A percentile compares a stretch with the other conserved stretches of the same genome.
Conservation (phyloP, 2,797 vertebrate species). For the Sebastes aleutianus region DNA sequence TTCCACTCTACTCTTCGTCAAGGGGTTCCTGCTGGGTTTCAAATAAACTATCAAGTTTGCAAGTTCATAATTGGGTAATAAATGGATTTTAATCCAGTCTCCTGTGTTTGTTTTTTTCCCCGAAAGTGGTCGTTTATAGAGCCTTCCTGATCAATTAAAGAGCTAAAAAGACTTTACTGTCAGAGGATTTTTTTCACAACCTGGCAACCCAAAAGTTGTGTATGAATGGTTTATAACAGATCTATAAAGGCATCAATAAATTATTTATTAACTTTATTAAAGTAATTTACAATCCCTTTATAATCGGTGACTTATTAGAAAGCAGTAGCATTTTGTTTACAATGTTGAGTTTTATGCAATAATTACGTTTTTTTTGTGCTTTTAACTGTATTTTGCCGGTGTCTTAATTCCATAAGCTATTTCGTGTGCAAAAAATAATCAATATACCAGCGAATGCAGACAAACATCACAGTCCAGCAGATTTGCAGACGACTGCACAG, state of each 20-base stretch:
- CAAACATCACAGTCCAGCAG: not conserved
- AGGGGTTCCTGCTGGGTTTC: not conserved
- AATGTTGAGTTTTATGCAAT: not conserved
- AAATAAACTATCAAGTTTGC: not conserved
- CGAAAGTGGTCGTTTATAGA: too few relatives aligned
- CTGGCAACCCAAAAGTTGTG: not conserved
- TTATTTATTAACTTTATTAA: not conserved
- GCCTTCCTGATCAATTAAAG: not conserved
- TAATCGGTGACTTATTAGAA: not conserved
- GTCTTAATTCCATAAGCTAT: not conserved
- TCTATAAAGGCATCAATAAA: not conserved
- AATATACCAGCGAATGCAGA: not conserved
- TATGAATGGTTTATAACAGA: not conserved
- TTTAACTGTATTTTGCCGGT: not conserved
- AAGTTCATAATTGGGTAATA: not conserved
- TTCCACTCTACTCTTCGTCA: too few relatives aligned
- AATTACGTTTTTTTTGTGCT: not conserved
- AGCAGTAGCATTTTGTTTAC: not conserved
- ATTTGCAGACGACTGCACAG: not conserved
- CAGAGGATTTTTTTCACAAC: not conserved
- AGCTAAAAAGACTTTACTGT: not conserved
- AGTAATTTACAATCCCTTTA: not conserved
- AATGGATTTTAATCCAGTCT: not conserved
- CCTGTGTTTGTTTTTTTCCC: not conserved
- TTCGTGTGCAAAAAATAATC: not conserved